These are phyloP conservation scores for Athetis lepigone DNA, from an alignment of 2,888 invertebrate species.

Conservation along the genomic window DNA sequence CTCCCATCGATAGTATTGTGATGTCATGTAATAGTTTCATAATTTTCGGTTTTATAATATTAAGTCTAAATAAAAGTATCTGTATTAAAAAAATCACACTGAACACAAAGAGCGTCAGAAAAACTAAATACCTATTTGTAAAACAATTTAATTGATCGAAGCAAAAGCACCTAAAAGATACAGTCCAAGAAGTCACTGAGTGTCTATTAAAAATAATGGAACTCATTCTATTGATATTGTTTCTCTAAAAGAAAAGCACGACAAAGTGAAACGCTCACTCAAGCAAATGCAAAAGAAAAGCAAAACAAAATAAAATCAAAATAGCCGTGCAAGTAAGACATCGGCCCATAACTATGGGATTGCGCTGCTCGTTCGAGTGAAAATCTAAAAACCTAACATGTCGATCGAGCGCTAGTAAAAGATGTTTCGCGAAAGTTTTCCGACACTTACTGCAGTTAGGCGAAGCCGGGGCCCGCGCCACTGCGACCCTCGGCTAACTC, in stretches of 20 bases:
- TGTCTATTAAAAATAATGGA: not conserved
- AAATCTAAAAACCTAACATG: conserved; percentile 84
- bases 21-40: no score
- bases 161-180: not conserved
- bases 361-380: conserved; percentile 69
- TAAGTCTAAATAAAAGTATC: no score
- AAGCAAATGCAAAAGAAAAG: conserved; percentile 53
- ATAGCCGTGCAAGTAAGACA: conserved; percentile 71
- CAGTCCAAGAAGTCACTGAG: no score
- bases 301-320: conserved; percentile 74
- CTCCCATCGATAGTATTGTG: no score
- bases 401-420: conserved; percentile 78
- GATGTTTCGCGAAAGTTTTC: conserved; percentile 81
- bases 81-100: no score
- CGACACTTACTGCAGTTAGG: conserved; percentile 83
- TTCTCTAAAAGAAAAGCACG: conserved; percentile 24
- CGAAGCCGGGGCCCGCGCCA: conserved; percentile 41
- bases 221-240: not conserved
- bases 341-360: conserved; percentile 75
- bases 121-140: no score
- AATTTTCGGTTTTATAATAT: no score
- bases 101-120: no score
- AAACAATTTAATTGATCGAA: not conserved
- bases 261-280: conserved; percentile 19
- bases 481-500: conserved; percentile 37